Base-by-base conservation (phyloP, 2,797 vertebrate species). In the Pogoniulus pusillus region DNA sequence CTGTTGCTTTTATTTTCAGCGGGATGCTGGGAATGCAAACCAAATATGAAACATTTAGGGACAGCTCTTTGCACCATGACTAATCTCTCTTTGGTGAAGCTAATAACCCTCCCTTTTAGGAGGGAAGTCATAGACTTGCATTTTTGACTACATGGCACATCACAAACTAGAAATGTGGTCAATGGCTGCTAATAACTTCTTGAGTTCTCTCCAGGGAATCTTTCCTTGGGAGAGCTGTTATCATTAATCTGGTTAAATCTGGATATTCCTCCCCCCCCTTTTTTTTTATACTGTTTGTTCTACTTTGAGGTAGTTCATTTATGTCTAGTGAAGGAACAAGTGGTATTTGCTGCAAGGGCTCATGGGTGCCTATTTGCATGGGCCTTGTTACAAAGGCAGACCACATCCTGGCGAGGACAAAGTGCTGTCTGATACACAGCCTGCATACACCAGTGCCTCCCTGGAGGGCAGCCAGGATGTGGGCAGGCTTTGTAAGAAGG, bases 391-490 rank as follows among this genome's bases (percentile, higher is more conserved):
- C 93, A 88, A 87, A 96, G 91, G 94, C 95, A 71, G 85, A 87
- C 94, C 95, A 93, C 97, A 96, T 97, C 96, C 96, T 96, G 96
- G 93, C 41, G 12, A 24, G 95, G 94, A 97, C 97, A 97, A 95
- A 96, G 96, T 95, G 87, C 91, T 94, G 93, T 95, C 94, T 96
- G 97, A 96, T 95, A 60, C 94, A 87, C 94, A 82, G 95, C 85
- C 92, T 55, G 71, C 87, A 80, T 68, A 94, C 94, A 84, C 94
- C 92, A 77, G 91, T 32, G 95, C 93, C 96, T 94, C 75, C 91
- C 92, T 96, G 96, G 96, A 94, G 92, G 83, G 22, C 3, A 1
- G 96, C 97, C 97, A 97, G 96, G 15, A 3, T 89, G 95, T 84
- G 95, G 90, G 90, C 82, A 66, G 92, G 77, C 93, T 96, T 96